Evolutionary conservation across 2,113 vertebrate genomes (phyloP), one percentile per base, ranked within the genome.

Genomic region (Siniperca chuatsi): DNA sequence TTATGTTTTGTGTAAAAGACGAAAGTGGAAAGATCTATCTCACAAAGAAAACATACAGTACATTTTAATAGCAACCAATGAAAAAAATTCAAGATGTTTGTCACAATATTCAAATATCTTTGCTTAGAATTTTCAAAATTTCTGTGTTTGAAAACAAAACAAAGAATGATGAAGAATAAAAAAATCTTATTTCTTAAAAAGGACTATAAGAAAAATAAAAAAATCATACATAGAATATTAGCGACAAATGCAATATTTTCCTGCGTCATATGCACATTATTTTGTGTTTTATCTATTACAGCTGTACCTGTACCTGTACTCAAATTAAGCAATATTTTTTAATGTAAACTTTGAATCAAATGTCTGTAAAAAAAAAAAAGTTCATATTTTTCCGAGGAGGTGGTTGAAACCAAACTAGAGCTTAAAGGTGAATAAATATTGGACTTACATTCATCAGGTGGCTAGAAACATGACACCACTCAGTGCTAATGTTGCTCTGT

Each of bases 1-100:
- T 33, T 29, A 40, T n/a, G 2, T 76, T 65, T 75, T 84, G 61
- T 75, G 67, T 46, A 54, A 78, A 84, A 61, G 15, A 62, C 0
- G 0, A 10, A 79, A 4, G 60, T 76, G 48, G 35, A 87, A 67
- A 79, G 13, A 78, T 64, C 15, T 33, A 4, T 54, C 18, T 42
- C 15, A 20, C 54, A 78, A 76, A 75, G 1, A 80, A 60, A 72
- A 35, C 21, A 52, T 12, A 21, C 9, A 50, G 37, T 10, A 54
- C 29, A 50, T 12, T 78, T 78, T 21, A 42, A 54, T 46, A 33
- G 23, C 29, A 72, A 44, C 16, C 25, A 20, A 61, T 83, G 11
- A 42, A 18, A n/a, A 35, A 21, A 70, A 52, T 52, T 21, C 8
- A 16, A 48, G 10, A 15, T 15, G 4, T 48, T 15, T 5, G 46